Evolutionary conservation across 2,113 vertebrate genomes (phyloP), one percentile per base, ranked within the genome.

Genomic region (Sturnira hondurensis): DNA sequence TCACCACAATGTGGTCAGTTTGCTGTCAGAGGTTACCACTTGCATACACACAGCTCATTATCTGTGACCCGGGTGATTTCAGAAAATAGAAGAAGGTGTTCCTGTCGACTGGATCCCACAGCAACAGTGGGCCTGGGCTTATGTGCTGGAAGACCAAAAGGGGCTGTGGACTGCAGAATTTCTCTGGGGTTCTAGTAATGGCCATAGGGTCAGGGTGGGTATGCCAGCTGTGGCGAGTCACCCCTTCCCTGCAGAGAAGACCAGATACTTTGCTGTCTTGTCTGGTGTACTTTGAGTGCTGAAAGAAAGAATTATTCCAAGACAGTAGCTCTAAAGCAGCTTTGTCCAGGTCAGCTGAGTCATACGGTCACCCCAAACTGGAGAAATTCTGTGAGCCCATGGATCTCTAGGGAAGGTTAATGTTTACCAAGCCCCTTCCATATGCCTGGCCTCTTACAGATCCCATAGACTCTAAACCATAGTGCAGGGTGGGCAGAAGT

Each of bases 171-270:
- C 91, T 63, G 10, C 5, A 76, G 38, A 52, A 54, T 74, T 73
- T 73, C 41, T 54, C 31, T 16, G 61, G 61, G 28, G 33, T 38
- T 80, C 43, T 45, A 13, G 36, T 45, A 63, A 61, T 61, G 13
- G 22, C 28, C 4, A 19, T 9, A 31, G 3, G 13, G 5, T 43
- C 22, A n/a, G 2, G 3, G 7, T 56, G 36, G 19, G 0, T 24
- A 24, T 36, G 13, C 80, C 52, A 38, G 24, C n/a, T 73, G 20
- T 33, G 36, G 10, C 28, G 15, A 54, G 3, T 14, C 6, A 4
- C 47, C n/a, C 33, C 26, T 84, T 14, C 41, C 7, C 31, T 15
- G 0, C 8, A 36, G 24, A 91, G 67, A 13, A 33, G 22, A 17
- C 47, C 31, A 31, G 3, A 22, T 14, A 52, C 14, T 54, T 22